Percentiles rank a stretch among this genome's conserved stretches.
Conservation (phyloP, 1,140 invertebrate genomes). For the Orius laevigatus region DNA sequence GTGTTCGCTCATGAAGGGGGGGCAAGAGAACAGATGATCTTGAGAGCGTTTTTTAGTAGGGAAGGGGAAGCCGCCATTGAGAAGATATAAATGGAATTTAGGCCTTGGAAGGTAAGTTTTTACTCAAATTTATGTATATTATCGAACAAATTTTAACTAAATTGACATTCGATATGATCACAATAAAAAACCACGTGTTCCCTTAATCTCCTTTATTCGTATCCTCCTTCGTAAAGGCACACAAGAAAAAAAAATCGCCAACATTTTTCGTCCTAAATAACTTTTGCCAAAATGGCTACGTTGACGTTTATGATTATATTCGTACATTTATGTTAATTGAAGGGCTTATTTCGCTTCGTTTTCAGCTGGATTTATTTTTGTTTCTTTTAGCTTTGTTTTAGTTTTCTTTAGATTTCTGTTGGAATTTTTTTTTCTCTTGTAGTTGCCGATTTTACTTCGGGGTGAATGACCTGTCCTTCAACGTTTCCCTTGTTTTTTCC, state of each 20-base stretch:
- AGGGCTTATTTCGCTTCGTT: too few species aligned
- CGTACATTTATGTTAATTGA: too few species aligned
- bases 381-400: neutral
- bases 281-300: conserved; percentile 19
- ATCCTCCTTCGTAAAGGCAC: too few species aligned
- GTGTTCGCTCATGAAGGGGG: too few species aligned
- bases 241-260: conserved; percentile 12
- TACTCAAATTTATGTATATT: neutral
- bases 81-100: conserved; percentile 17
- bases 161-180: too few species aligned
- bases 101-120: conserved; percentile 16
- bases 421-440: neutral
- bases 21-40: too few species aligned
- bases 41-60: conserved; percentile 1
- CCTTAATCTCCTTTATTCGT: too few species aligned
- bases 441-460: neutral
- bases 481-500: too few species aligned
- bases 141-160: too few species aligned
- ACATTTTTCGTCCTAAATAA: conserved; percentile 14
- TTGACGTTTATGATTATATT: conserved; percentile 10
- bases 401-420: neutral
- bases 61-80: conserved; percentile 14
- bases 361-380: conserved; percentile 2
- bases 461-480: conserved; percentile 11
- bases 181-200: too few species aligned